phyloP scores from a whole-genome alignment of 1,140 invertebrate species.

The Drusus annulatus region DNA sequence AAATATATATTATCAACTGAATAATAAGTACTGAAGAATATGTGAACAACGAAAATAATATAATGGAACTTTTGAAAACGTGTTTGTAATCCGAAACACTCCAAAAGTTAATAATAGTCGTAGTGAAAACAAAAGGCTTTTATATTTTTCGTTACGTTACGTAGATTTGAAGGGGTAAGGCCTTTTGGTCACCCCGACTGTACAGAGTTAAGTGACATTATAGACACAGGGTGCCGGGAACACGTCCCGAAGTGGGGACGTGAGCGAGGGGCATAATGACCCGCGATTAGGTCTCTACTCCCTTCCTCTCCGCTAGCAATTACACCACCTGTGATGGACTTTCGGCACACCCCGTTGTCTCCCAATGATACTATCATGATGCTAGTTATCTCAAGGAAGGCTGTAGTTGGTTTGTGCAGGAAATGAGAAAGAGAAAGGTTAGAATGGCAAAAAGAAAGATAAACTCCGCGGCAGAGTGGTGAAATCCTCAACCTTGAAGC shows the following conservation, averaged over 20 bases:
- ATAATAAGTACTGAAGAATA: too few species aligned
- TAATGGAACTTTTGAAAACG: too few species aligned
- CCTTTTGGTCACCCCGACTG: not conserved
- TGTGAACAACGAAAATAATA: too few species aligned
- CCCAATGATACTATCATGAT: not conserved
- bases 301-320: not conserved
- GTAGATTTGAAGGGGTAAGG: too few species aligned
- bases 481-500: too few species aligned
- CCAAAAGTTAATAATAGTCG: too few species aligned
- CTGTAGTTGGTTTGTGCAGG: not conserved
- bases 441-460: not conserved
- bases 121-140: too few species aligned
- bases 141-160: too few species aligned
- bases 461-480: too few species aligned
- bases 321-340: conserved; percentile 32
- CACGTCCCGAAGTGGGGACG: conserved; percentile 13
- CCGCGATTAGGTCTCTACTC: conserved; percentile 21
- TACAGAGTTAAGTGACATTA: conserved; percentile 33
- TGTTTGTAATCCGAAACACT: too few species aligned
- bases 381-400: not conserved
- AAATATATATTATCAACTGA: too few species aligned
- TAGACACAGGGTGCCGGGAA: not conserved
- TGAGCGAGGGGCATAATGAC: conserved; percentile 25
- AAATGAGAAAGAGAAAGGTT: not conserved
- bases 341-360: not conserved